Evolutionary conservation across 2,113 vertebrate species (phyloP), one percentile per base, ranked within the genome.

Genomic region (Chlorocebus sabaeus): DNA sequence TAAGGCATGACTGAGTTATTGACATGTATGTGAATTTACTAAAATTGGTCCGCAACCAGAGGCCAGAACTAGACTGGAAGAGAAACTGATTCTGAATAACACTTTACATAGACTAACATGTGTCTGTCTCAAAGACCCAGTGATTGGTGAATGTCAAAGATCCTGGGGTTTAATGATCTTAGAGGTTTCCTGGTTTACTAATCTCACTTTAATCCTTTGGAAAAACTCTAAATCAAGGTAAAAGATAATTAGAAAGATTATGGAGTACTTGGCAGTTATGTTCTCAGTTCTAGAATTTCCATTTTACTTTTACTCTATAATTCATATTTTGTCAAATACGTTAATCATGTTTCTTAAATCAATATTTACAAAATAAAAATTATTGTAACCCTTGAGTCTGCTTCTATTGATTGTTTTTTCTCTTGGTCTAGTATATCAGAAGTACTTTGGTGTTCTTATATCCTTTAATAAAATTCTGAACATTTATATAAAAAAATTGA

Each of bases 261-360:
- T 5, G 4, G 16, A 38, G 12, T 17, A 2, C 6, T 11, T 13
- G 4, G n/a, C 2, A 6, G 8, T 22, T 50, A 10, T 18, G 11
- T 38, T 55, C 79, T 76, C 27, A 2, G 16, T 67, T 85, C 35
- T 23, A n/a, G 40, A 92, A 80, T 18, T 50, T 67, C 12, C n/a
- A 11, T 10, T 25, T 85, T 12, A 12, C 30, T 48, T 48, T 95
- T 85, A 61, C 40, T 86, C 43, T 27, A 38, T 79, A 38, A 40
- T 80, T 38, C 3, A 35, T 25, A 55, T 14, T 27, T 50, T 35
- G 20, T 68, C 76, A 68, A 85, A 12, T 10, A 30, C 8, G 32
- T 12, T 35, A 70, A 59, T 20, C 10, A 45, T 5, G n/a, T 32
- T 16, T 35, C 22, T 35, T 25, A 75, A 80, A 57, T 45, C 30